Evolutionary conservation across 64 coral and sea anemone species (phyloP).

Genomic region (Pocillopora damicornis): DNA sequence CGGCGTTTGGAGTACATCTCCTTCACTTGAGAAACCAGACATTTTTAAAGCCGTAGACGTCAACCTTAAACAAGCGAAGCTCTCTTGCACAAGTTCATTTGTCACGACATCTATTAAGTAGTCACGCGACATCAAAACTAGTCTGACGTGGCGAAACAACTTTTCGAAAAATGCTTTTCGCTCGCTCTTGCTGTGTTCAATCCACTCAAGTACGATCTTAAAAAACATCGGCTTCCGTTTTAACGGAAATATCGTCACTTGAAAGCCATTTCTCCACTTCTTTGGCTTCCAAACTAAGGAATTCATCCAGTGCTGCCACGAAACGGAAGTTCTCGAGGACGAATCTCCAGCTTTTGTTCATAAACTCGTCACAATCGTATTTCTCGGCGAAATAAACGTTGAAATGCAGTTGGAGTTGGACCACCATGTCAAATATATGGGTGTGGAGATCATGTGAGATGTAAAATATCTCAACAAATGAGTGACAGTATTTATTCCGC

Average conservation of each 20-base stretch:
- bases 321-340: slow-evolving; percentile 25
- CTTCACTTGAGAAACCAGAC: no score
- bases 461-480: slow-evolving; percentile 1
- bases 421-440: no score
- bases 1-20: no score
- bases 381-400: slow-evolving; percentile 35
- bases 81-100: no score
- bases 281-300: not conserved
- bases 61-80: no score
- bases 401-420: slow-evolving; percentile 21
- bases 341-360: slow-evolving; percentile 9
- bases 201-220: slow-evolving; percentile 35
- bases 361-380: slow-evolving; percentile 38
- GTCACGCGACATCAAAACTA: no score
- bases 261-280: slow-evolving; percentile 7
- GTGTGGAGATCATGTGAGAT: not conserved
- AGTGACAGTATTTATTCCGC: not conserved
- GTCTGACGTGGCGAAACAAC: not conserved
- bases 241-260: slow-evolving; percentile 26
- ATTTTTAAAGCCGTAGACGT: no score
- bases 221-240: slow-evolving; percentile 39
- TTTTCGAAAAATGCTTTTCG: slow-evolving; percentile 11
- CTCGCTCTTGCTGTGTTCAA: slow-evolving; percentile 1
- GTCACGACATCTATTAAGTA: no score
- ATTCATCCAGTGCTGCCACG: slow-evolving; percentile 13